Base-by-base conservation (phyloP, 2,888 invertebrate genomes). In the Hyles lineata region DNA sequence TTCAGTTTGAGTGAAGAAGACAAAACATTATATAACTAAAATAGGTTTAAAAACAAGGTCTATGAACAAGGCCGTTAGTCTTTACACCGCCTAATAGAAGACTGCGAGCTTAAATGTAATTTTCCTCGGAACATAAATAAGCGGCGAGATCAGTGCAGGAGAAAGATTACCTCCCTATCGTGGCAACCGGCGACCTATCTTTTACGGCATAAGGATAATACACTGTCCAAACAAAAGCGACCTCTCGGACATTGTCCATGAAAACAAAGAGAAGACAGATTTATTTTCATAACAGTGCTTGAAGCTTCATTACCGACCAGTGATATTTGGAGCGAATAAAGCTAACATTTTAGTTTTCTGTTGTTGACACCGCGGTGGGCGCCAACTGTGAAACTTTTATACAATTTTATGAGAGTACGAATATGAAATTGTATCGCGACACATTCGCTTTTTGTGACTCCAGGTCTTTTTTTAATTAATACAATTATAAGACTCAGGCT, bases 201-300 rank as follows among this genome's bases (percentile, higher is more conserved):
- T 78, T 81, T 79, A 79, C 79, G 75, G 78, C 75, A 77, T 82
- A 82, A 78, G 84, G 87, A 87, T 89, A 86, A 86, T 82, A 82
- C 82, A 80, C 78, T 79, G 81, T 76, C 77, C 81, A 82, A 84
- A 78, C 79, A 80, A 78, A 76, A 52, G 71, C 17, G 73, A 80
- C 74, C 76, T 72, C 76, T 77, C 71, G 71, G 83, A 85, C 85
- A 85, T 82, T 79, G 80, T 80, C 79, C 70, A 63, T 52, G 71
- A 21, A 71, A 71, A 71, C 62, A 71, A 71, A 71, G 71, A 50
- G 50, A 50, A 67, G 32, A 55, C 50, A 62, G 80, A 82, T 79
- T 81, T 82, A 82, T 82, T 77, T 76, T 77, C 62, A 71, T 71
- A 71, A 25, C 61, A 61, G 55, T 32, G 52, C 55, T 71, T 55